Evolutionary conservation across 2,113 vertebrate species (phyloP).

Genomic region (Helogale parvula): DNA sequence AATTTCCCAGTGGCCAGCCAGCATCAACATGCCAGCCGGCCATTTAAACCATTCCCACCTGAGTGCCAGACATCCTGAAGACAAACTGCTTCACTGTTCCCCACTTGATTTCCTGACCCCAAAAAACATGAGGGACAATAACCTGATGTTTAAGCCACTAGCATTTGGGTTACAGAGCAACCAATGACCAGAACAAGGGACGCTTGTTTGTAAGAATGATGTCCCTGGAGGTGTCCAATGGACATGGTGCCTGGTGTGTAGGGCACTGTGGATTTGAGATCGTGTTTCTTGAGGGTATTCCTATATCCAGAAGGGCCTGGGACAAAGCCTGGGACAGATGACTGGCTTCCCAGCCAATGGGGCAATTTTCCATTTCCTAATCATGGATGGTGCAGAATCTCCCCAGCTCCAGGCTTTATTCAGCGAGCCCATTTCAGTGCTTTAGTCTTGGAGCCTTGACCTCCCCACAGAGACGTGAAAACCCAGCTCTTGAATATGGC

Average conservation of each 20-base stretch:
- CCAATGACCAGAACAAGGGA: not conserved
- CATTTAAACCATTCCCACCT: not conserved
- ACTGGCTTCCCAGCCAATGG: not conserved
- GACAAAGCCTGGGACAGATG: not conserved
- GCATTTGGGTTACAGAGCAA: not conserved
- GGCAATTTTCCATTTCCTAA: not conserved
- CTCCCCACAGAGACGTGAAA: not conserved
- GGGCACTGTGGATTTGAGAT: not conserved
- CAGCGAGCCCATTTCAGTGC: too few relatives aligned
- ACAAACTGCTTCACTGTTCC: fast-evolving
- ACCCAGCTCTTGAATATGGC: too few relatives aligned
- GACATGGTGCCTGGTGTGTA: not conserved
- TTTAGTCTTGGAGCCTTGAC: not conserved
- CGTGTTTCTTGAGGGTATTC: not conserved
- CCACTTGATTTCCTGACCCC: not conserved
- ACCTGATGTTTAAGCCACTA: not conserved
- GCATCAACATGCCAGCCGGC: not conserved
- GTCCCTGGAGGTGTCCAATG: too few relatives aligned
- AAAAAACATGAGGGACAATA: not conserved
- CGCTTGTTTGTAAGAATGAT: not conserved
- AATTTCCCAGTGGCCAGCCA: not conserved
- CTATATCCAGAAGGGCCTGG: not conserved
- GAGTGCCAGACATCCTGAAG: not conserved
- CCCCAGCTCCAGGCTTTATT: not conserved
- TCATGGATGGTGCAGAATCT: not conserved